Evolutionary conservation across 2,113 vertebrate species (phyloP).

Genomic region (Brevimyrus niger): DNA sequence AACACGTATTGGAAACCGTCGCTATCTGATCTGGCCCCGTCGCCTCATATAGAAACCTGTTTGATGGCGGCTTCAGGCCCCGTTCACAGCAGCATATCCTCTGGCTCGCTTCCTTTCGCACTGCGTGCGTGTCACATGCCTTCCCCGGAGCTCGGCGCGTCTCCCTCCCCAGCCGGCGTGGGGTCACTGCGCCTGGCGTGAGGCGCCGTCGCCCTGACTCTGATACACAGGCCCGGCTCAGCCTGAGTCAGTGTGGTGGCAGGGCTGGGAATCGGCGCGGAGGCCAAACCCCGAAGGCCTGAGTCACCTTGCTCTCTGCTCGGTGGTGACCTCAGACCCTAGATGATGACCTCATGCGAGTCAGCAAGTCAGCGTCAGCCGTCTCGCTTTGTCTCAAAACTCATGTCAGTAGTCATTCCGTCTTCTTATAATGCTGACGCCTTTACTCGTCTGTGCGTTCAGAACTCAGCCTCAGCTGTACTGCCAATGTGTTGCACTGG

Average conservation of each 20-base stretch:
- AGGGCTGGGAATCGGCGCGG: background rate
- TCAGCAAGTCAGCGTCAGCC: background rate
- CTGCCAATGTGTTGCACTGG: background rate
- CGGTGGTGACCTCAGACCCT: conserved; percentile 4
- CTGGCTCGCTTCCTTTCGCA: background rate
- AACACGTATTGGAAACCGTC: background rate
- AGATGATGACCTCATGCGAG: conserved; percentile 8
- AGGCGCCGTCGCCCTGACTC: background rate
- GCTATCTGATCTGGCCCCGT: background rate
- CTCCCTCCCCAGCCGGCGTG: background rate
- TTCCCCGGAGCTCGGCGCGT: background rate
- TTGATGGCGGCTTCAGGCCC: background rate
- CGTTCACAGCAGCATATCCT: background rate
- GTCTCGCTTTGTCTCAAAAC: background rate
- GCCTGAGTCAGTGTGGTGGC: background rate
- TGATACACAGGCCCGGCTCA: background rate
- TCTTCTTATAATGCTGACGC: background rate
- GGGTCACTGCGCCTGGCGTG: background rate
- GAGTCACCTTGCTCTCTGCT: conserved; percentile 12
- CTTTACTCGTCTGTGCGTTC: background rate
- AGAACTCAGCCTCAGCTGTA: background rate
- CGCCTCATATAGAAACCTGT: background rate
- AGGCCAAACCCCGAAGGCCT: background rate
- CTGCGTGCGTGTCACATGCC: background rate
- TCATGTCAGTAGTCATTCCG: background rate